Conservation (phyloP, 2,113 vertebrate species). For the mouse (Mus musculus) region GRCm39 chr13:44207501-44208000, state of each 20-base stretch:
- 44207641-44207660: not conserved
- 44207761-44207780: not conserved
- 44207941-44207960: not conserved
- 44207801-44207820: accelerated
- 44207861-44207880: not conserved
- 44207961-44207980: not conserved
- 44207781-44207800: not conserved
- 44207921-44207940: not conserved
- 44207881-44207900: too few species aligned
- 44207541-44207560: not conserved
- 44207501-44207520: conserved; percentile 29
- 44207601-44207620: not conserved
- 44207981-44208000: too few species aligned
- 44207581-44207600: not conserved
- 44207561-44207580: not conserved
- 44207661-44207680: not conserved
- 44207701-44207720: not conserved
- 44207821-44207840: not conserved
- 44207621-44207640: not conserved
- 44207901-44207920: not conserved
- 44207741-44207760: not conserved
- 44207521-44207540: not conserved
- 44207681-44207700: not conserved
- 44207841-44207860: not conserved
- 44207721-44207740: not conserved